These are phyloP conservation scores for Dastarcus helophoroides DNA, from an alignment of 2,888 invertebrate genomes.

Conservation along the genomic window DNA sequence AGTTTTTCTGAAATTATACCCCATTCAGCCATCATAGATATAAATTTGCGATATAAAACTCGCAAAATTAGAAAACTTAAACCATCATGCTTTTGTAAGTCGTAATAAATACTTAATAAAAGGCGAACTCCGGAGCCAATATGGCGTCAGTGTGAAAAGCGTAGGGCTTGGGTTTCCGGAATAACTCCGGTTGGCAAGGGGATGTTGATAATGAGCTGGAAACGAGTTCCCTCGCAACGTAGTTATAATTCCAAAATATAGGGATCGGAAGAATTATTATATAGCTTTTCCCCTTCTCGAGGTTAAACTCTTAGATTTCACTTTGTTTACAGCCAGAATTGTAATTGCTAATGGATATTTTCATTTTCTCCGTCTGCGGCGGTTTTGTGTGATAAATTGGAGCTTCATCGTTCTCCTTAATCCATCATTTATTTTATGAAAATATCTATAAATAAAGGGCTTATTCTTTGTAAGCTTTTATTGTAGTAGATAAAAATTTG, in stretches of 20 bases:
- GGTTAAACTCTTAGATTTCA: constrained; percentile 15
- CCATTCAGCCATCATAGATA: too few relatives aligned
- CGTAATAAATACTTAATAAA: constrained; percentile 19
- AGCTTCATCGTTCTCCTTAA: too few relatives aligned
- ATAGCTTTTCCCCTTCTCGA: constrained; percentile 18
- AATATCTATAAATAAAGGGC: too few relatives aligned
- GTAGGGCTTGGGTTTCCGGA: constrained; percentile 24
- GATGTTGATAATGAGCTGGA: constrained; percentile 31
- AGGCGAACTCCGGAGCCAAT: constrained; percentile 20
- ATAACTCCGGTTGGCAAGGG: constrained; percentile 25
- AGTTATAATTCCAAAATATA: constrained; percentile 31
- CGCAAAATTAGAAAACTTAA: too few relatives aligned
- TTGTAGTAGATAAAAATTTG: too few relatives aligned
- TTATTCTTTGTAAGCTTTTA: too few relatives aligned
- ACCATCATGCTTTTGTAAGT: too few relatives aligned
- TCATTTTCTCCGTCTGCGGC: background rate
- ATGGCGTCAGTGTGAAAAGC: constrained; percentile 24
- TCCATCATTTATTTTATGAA: too few relatives aligned
- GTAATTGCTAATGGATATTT: constrained; percentile 25
- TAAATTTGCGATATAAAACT: too few relatives aligned
- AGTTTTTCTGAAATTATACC: too few relatives aligned
- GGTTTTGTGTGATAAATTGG: too few relatives aligned
- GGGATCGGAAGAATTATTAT: constrained; percentile 30
- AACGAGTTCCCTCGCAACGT: constrained; percentile 25
- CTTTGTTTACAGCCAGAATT: constrained; percentile 21